phyloP scores from a whole-genome alignment of 2,888 invertebrate species.

The Clunio marinus region DNA sequence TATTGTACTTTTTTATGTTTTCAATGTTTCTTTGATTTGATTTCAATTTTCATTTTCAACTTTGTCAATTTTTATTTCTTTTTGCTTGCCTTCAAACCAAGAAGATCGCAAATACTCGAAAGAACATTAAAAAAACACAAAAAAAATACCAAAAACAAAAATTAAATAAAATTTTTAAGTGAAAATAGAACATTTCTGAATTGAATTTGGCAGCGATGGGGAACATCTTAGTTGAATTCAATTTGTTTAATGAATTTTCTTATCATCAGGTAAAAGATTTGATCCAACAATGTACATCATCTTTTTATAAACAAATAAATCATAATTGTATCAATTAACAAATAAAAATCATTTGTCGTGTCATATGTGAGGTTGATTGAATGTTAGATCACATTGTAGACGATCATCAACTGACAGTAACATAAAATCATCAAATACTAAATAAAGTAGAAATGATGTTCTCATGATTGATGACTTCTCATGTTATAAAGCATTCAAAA shows the following conservation, averaged over 20 bases:
- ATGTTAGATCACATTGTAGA: too few species aligned
- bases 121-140: constrained; percentile 15
- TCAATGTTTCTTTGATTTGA: constrained; percentile 35
- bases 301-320: constrained; percentile 36
- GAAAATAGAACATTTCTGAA: constrained; percentile 31
- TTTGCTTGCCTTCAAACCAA: too few species aligned
- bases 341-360: background rate
- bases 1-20: constrained; percentile 24
- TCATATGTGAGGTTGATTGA: too few species aligned
- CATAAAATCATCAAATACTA: too few species aligned
- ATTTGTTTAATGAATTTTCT: background rate
- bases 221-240: constrained; percentile 6
- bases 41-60: constrained; percentile 1
- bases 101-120: too few species aligned
- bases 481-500: too few species aligned
- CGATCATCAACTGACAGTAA: too few species aligned
- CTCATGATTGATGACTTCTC: too few species aligned
- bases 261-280: constrained; percentile 12
- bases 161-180: constrained; percentile 38
- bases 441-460: too few species aligned
- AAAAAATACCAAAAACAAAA: constrained; percentile 35
- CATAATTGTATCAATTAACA: constrained; percentile 37
- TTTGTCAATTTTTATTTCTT: constrained; percentile 12
- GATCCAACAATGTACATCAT: constrained; percentile 30
- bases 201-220: background rate